These are phyloP conservation scores for Oxyura jamaicensis DNA, from an alignment of 2,113 vertebrate genomes.

Conservation along the genomic window DNA sequence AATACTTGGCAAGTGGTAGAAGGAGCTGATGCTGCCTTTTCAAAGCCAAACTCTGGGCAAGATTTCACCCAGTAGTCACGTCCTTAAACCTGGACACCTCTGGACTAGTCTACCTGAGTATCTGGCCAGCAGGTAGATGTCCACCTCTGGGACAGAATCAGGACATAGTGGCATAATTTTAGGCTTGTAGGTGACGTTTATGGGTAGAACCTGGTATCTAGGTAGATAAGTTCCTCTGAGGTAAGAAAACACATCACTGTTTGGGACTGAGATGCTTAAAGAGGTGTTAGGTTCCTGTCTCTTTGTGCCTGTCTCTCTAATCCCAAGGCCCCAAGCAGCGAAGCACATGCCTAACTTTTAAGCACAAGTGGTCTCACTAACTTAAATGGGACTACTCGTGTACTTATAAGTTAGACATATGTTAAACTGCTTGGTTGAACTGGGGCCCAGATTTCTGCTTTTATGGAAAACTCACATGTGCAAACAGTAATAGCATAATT, in stretches of 20 bases:
- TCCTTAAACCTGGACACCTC: neutral
- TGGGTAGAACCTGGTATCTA: neutral
- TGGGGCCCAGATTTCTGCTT: constrained; percentile 26
- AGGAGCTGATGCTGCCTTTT: neutral
- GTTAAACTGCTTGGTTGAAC: constrained; percentile 51
- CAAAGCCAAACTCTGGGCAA: neutral
- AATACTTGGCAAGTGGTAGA: neutral
- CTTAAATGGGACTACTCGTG: neutral
- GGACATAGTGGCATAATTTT: neutral
- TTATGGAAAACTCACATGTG: constrained; percentile 57
- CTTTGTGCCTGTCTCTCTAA: neutral
- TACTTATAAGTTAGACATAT: neutral
- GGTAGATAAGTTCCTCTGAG: neutral
- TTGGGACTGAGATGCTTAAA: neutral
- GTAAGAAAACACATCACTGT: fast-evolving
- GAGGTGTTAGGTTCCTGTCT: neutral
- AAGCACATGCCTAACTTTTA: neutral
- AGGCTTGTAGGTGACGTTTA: fast-evolving
- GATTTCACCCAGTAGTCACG: neutral
- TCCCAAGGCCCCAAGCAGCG: too few species aligned
- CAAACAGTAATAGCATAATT: constrained; percentile 55
- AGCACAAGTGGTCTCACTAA: neutral
- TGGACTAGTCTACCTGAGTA: neutral
- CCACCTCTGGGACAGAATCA: neutral
- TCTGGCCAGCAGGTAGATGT: neutral